Evolutionary conservation across 2,797 vertebrate genomes (phyloP).

Genomic region (Myotis pilosus): DNA sequence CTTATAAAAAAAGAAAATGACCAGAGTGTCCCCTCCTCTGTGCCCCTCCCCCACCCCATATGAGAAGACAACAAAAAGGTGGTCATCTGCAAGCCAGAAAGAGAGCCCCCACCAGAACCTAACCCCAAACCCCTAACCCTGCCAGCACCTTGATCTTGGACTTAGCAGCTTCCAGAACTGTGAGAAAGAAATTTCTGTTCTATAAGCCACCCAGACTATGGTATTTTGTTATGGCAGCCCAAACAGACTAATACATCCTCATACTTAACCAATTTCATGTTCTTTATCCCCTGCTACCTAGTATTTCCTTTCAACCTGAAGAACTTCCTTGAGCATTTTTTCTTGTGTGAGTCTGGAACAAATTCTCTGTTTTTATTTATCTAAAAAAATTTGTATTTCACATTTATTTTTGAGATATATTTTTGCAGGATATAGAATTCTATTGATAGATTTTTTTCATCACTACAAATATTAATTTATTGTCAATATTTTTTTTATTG

Average conservation of each 20-base stretch:
- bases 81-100: not conserved
- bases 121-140: not conserved
- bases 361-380: not conserved
- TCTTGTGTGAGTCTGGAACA: not conserved
- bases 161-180: not conserved
- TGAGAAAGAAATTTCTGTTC: not conserved
- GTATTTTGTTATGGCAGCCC: not conserved
- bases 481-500: not conserved
- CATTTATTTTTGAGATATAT: not conserved
- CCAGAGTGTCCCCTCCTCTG: not conserved
- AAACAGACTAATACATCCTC: not conserved
- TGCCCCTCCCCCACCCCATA: not conserved
- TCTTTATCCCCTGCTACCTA: not conserved
- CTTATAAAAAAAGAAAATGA: not conserved
- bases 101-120: not conserved
- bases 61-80: not conserved
- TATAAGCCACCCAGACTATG: not conserved
- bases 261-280: not conserved
- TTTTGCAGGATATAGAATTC: slow-evolving; percentile 10
- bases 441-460: not conserved
- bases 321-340: not conserved
- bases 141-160: not conserved
- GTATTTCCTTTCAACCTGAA: not conserved
- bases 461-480: not conserved
- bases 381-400: not conserved